Evolutionary conservation across 2,113 vertebrate genomes (phyloP).

Genomic region (Cyprinodon variegatus): DNA sequence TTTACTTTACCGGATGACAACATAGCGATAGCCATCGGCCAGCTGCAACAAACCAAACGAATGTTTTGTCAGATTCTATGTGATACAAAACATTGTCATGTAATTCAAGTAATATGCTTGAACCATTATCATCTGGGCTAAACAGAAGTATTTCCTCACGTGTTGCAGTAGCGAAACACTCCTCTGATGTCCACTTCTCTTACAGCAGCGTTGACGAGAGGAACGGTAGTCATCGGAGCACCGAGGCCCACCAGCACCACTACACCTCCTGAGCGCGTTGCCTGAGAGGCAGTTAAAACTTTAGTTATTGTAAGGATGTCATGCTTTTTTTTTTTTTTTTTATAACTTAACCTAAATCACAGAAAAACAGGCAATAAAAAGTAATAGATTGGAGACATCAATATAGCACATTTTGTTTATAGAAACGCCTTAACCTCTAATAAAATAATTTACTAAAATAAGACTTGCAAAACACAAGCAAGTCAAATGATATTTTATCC

Average conservation of each 20-base stretch:
- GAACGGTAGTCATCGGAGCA: conserved; percentile 83
- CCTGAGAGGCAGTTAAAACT: conserved; percentile 71
- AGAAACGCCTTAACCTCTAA: neutral
- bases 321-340: neutral
- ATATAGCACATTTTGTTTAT: neutral
- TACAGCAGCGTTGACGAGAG: conserved; percentile 83
- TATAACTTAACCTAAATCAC: neutral
- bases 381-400: neutral
- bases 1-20: conserved; percentile 89
- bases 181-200: conserved; percentile 95
- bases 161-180: conserved; percentile 96
- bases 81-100: too few species aligned
- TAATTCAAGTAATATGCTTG: neutral
- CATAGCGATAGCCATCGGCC: conserved; percentile 93
- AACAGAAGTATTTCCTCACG: conserved; percentile 78
- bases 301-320: neutral
- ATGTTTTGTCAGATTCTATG: neutral
- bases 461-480: neutral
- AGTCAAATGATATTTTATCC: neutral
- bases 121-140: neutral
- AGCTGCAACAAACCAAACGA: conserved; percentile 77
- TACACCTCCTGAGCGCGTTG: conserved; percentile 89
- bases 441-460: neutral
- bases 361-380: neutral
- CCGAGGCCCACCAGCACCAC: conserved; percentile 91